phyloP scores from a whole-genome alignment of 2,113 vertebrate genomes.

The Xenopus tropicalis region DNA sequence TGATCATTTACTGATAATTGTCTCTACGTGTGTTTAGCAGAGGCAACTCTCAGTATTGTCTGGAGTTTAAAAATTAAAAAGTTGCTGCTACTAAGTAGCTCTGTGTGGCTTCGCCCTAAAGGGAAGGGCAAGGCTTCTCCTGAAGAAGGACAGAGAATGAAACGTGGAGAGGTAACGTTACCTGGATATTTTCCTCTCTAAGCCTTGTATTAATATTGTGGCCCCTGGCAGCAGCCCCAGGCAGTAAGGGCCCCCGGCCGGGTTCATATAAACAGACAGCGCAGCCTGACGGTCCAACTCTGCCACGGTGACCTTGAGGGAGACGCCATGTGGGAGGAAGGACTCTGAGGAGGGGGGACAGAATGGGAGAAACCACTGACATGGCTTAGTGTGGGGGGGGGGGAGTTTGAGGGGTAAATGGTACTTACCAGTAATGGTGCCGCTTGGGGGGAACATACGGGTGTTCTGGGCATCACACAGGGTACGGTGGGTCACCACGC shows the following conservation, averaged over 20 bases:
- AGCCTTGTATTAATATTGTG: slow-evolving; percentile 62
- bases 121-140: no score
- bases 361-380: no score
- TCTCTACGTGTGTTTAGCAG: no score
- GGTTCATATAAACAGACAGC: slow-evolving; percentile 68
- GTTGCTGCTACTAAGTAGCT: no score
- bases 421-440: background rate
- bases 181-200: slow-evolving; percentile 70
- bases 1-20: no score
- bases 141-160: no score
- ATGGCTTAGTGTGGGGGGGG: no score
- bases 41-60: no score
- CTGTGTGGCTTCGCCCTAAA: no score
- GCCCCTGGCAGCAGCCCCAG: slow-evolving; percentile 74
- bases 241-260: slow-evolving; percentile 59
- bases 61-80: no score
- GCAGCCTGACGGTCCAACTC: slow-evolving; percentile 44
- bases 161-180: slow-evolving; percentile 8
- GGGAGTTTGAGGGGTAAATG: background rate
- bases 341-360: slow-evolving; percentile 43
- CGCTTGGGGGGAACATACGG: background rate
- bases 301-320: slow-evolving; percentile 64
- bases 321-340: slow-evolving; percentile 49
- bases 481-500: slow-evolving; percentile 50
- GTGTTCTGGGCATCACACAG: slow-evolving; percentile 53